A percentile compares a stretch with the other conserved stretches of the same genome.
phyloP scores from a whole-genome alignment of 1,140 invertebrate genomes.

The Aphaenogaster ashmeadi region DNA sequence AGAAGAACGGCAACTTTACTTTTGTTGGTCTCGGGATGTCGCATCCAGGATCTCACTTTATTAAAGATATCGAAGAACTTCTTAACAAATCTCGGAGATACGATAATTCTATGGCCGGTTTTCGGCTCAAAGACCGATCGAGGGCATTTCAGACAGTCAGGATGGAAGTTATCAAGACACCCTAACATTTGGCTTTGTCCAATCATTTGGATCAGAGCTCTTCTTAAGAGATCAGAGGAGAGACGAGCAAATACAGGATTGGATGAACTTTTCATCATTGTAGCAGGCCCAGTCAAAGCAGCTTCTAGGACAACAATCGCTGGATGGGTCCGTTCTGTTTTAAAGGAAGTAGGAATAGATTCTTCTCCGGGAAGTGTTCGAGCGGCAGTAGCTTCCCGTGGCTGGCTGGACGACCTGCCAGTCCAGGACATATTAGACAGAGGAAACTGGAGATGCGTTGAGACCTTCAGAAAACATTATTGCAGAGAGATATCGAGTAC shows the following conservation, averaged over 20 bases:
- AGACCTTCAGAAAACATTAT: background rate
- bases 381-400: conserved; percentile 14
- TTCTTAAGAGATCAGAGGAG: background rate
- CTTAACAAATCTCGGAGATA: conserved; percentile 4
- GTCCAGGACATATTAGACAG: background rate
- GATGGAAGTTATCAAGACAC: background rate
- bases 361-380: background rate
- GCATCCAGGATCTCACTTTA: background rate
- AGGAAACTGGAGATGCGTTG: background rate
- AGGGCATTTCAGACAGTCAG: background rate
- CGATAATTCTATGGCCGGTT: background rate
- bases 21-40: background rate
- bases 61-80: background rate
- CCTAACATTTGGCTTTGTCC: background rate
- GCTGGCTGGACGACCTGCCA: background rate
- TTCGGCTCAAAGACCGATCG: conserved; percentile 1
- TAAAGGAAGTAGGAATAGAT: background rate
- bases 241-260: background rate
- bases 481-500: background rate
- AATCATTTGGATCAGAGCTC: background rate
- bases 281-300: background rate
- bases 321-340: background rate
- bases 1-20: background rate
- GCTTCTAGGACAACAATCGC: background rate
- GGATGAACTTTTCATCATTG: background rate